Percentiles rank a stretch among this genome's conserved stretches.
phyloP scores from a whole-genome alignment of 2,888 invertebrate species.

The Meiosimyza platycephala region DNA sequence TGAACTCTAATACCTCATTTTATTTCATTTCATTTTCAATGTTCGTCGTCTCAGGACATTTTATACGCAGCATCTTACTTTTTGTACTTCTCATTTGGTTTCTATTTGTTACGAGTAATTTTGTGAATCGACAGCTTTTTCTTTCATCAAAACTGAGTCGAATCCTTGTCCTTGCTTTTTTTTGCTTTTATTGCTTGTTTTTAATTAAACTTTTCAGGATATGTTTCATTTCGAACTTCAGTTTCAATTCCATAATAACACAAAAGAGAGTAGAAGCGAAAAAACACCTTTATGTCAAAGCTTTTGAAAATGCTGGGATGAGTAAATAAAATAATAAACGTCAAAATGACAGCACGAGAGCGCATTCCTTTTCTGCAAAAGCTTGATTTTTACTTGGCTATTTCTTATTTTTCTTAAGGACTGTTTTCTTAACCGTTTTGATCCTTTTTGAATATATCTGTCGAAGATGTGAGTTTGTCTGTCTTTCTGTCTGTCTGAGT shows the following conservation, averaged over 20 bases:
- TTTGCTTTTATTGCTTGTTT: background rate
- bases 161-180: constrained; percentile 28
- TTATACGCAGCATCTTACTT: constrained; percentile 20
- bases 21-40: no score
- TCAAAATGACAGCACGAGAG: no score
- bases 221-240: background rate
- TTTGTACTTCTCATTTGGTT: background rate
- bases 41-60: background rate
- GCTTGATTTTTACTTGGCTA: no score
- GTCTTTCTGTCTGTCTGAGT: background rate
- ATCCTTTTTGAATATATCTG: no score
- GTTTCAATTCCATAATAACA: background rate
- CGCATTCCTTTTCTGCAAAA: no score
- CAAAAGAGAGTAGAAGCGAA: no score
- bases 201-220: constrained; percentile 18
- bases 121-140: constrained; percentile 31
- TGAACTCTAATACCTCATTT: no score
- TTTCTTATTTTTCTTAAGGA: no score
- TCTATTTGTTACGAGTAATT: background rate
- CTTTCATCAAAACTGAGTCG: constrained; percentile 23
- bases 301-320: no score
- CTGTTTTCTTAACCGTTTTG: no score
- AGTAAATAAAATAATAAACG: no score
- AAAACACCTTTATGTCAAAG: no score
- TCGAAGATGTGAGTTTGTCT: background rate